Evolutionary conservation across 2,113 vertebrate genomes (phyloP).

Genomic region (Cynopterus brachyotis): DNA sequence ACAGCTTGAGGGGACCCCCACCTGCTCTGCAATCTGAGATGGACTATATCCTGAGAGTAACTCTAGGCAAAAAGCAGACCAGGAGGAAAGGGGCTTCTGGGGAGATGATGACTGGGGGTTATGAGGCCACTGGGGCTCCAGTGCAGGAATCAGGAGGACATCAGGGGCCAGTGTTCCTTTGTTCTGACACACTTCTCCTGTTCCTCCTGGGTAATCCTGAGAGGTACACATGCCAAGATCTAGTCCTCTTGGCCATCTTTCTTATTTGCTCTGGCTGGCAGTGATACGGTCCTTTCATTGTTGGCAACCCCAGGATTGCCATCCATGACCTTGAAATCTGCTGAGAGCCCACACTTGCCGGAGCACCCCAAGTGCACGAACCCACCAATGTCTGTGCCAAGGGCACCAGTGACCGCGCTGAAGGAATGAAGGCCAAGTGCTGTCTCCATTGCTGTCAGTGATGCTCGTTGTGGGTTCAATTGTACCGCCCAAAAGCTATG

Average conservation of each 20-base stretch:
- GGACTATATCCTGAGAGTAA: neutral
- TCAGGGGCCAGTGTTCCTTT: neutral
- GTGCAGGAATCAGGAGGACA: neutral
- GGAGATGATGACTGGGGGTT: neutral
- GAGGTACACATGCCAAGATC: neutral
- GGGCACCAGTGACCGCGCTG: neutral
- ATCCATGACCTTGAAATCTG: neutral
- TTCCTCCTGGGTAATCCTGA: neutral
- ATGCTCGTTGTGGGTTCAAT: neutral
- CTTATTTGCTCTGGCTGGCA: neutral
- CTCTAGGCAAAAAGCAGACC: neutral
- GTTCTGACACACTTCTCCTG: rapidly evolving
- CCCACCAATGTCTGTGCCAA: neutral
- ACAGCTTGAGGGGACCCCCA: neutral
- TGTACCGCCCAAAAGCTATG: neutral
- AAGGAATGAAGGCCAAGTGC: neutral
- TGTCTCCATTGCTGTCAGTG: neutral
- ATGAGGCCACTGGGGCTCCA: neutral
- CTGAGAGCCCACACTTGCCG: neutral
- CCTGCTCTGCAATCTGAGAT: neutral
- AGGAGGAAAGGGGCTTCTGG: neutral
- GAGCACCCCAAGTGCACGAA: neutral
- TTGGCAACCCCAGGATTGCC: neutral
- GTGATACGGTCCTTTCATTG: neutral
- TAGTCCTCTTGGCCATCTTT: neutral